These are phyloP conservation scores for Zaprionus vittiger DNA, from an alignment of 1,140 invertebrate genomes.

Conservation along the genomic window DNA sequence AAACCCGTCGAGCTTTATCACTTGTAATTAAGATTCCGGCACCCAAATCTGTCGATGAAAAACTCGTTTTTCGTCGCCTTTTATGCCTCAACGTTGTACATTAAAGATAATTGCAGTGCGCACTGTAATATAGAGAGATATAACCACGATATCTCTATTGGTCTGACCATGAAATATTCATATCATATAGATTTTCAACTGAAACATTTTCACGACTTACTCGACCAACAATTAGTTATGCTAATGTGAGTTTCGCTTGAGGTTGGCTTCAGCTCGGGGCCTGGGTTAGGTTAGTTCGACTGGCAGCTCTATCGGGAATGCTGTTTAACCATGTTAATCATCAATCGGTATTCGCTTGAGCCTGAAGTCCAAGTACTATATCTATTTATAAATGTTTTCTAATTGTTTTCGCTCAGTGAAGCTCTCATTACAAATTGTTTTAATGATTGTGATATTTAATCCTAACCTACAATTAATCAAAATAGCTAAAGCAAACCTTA, in stretches of 20 bases:
- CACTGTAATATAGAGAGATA: background rate
- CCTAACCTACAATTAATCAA: background rate
- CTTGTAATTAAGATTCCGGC: conserved; percentile 29
- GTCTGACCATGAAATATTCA: background rate
- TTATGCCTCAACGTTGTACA: conserved; percentile 1
- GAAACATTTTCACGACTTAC: conserved; percentile 6
- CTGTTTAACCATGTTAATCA: background rate
- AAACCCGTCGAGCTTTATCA: conserved; percentile 22
- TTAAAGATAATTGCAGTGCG: background rate
- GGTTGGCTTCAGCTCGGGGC: background rate
- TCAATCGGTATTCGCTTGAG: background rate
- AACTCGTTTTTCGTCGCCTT: conserved; percentile 26
- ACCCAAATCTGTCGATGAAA: conserved; percentile 14
- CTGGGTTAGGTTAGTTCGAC: background rate
- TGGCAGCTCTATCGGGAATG: background rate
- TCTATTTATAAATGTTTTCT: background rate
- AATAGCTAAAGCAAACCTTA: too few species aligned
- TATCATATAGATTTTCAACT: background rate
- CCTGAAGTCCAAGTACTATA: background rate
- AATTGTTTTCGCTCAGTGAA: background rate
- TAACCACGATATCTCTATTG: background rate
- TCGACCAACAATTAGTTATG: conserved; percentile 5
- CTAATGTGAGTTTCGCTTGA: conserved; percentile 5
- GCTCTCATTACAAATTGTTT: background rate
- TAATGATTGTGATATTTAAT: background rate